Conservation (phyloP, 2,113 vertebrate species). For the Cebus imitator region DNA sequence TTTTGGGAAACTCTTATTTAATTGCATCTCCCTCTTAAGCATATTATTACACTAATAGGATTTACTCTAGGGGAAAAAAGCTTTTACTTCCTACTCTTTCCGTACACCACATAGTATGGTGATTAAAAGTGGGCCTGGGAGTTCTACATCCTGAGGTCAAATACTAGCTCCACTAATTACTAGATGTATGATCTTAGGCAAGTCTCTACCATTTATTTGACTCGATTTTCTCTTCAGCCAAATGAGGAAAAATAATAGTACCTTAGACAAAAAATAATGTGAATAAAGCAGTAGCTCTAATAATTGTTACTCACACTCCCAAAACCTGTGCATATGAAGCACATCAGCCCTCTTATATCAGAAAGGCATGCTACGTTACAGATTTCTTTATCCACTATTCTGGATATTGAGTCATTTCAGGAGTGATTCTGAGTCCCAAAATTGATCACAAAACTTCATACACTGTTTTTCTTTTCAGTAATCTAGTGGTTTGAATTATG, state of each 20-base stretch:
- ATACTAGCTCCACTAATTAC: neutral
- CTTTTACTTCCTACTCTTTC: neutral
- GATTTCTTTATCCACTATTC: neutral
- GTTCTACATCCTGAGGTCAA: neutral
- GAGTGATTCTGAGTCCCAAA: neutral
- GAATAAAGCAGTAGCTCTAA: neutral
- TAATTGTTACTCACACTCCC: neutral
- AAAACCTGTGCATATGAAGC: neutral
- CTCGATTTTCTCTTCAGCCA: neutral
- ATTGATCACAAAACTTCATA: neutral
- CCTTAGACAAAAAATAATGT: neutral
- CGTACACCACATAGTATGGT: too few relatives aligned
- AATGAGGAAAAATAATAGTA: neutral
- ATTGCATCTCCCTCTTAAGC: constrained; percentile 35
- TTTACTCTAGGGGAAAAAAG: neutral
- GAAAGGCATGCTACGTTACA: neutral
- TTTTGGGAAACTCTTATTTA: constrained; percentile 48
- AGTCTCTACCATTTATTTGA: neutral
- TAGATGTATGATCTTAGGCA: neutral
- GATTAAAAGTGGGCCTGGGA: neutral
- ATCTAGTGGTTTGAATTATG: neutral
- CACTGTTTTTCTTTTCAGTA: neutral
- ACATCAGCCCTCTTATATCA: neutral
- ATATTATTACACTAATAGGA: neutral
- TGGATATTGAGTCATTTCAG: neutral